Base-by-base conservation (phyloP, 2,113 vertebrate species). In the Albula glossodonta region DNA sequence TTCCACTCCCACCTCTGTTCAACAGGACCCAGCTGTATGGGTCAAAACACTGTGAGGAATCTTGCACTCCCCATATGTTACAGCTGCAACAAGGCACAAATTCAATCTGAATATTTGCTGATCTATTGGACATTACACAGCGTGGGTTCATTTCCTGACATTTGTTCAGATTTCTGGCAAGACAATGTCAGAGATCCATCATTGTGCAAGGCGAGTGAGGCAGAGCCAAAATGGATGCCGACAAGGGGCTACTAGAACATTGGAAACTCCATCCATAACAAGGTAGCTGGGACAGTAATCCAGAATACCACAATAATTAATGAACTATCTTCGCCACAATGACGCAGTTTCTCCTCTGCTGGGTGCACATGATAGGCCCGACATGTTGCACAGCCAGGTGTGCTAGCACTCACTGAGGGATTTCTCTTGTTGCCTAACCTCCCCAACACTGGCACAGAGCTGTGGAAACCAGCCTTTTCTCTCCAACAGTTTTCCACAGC, bases 401-500 rank as follows among this genome's bases (percentile, higher is more conserved):
- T n/a, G 80, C 11, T 81, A n/a, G 78, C 78, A 50, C 41, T 49
- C n/a, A 81, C 51, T n/a, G 11, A 25, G 19, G 51, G 22, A 53
- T 81, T 52, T 52, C 51, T 81, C 51, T n/a, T 17, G 17, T 53
- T 81, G 70, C n/a, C 31, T 31, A 25, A 74, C 31, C 19, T 53
- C 52, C 51, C 9, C 56, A 5, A 11, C 4, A 17, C 80, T 22
- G 80, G 80, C 50, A 22, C 8, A 31, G n/a, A 5, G n/a, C 19
- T 81, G 52, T 81, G 51, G 80, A 81, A 81, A 81, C 25, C 51
- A 25, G 31, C 19, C 80, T 53, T 51, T n/a, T 81, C 80, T 52
- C 50, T 51, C 10, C 41, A 79, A 12, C 5, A 50, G n/a, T 80
- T 80, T 80, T 80, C 79, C 78, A 50, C 78, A 17, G 41, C 50